phyloP scores from a whole-genome alignment of 2,797 vertebrate genomes.

The Allobates femoralis region DNA sequence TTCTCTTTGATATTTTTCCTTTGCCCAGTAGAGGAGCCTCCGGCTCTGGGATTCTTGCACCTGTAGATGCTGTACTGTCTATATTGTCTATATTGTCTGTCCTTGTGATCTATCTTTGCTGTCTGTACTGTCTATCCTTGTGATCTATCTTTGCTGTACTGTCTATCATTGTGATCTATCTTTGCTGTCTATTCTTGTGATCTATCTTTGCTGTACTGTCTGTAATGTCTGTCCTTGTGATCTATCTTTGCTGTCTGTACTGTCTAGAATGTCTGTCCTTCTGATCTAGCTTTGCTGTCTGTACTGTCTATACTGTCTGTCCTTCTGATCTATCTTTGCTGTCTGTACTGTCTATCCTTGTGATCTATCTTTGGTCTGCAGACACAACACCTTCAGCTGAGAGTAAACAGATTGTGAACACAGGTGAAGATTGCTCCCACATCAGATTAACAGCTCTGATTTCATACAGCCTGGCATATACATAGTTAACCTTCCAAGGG shows the following conservation, averaged over 20 bases:
- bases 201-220: not conserved
- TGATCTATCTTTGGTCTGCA: constrained; percentile 60
- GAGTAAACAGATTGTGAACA: constrained; percentile 37
- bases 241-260: not conserved
- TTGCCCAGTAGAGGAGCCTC: constrained; percentile 11
- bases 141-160: not conserved
- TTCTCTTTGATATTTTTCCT: not conserved
- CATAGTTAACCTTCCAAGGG: not conserved
- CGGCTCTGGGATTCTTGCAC: constrained; percentile 29
- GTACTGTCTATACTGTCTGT: constrained; percentile 15
- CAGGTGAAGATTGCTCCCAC: constrained; percentile 60
- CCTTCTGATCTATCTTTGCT: too few relatives aligned
- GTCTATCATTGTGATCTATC: too few relatives aligned
- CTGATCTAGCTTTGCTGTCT: too few relatives aligned
- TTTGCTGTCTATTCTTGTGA: too few relatives aligned
- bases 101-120: too few relatives aligned
- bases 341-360: too few relatives aligned
- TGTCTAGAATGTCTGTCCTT: too few relatives aligned
- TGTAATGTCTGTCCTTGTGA: too few relatives aligned
- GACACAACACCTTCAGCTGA: constrained; percentile 62
- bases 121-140: too few relatives aligned
- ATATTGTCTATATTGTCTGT: not conserved
- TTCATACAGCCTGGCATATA: not conserved
- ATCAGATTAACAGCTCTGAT: not conserved
- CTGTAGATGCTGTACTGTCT: constrained; percentile 31